Percentiles rank a stretch among this genome's conserved stretches.
phyloP scores from a whole-genome alignment of 2,797 vertebrate genomes.

The Botia almorhae region DNA sequence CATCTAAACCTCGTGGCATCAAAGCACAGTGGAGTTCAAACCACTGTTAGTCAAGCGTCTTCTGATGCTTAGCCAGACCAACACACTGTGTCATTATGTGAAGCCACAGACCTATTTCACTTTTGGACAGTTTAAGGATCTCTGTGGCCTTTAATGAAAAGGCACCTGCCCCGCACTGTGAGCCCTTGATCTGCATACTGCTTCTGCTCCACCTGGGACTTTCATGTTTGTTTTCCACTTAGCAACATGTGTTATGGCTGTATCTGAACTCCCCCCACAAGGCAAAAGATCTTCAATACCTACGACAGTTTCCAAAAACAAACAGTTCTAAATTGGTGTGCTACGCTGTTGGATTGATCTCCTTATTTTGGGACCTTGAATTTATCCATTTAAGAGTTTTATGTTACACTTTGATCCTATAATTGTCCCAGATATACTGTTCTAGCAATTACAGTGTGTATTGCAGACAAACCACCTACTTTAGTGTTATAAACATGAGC shows the following conservation, averaged over 20 bases:
- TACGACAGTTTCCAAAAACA: conserved; percentile 54
- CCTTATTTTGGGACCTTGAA: conserved; percentile 6
- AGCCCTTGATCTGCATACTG: conserved; percentile 70
- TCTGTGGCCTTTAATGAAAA: conserved; percentile 73
- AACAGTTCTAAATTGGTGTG: conserved; percentile 34
- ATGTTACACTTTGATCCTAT: conserved; percentile 22
- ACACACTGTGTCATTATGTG: conserved; percentile 78
- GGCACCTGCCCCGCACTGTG: conserved; percentile 76
- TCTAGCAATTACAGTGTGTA: not conserved
- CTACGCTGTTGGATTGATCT: conserved; percentile 20
- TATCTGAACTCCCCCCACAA: conserved; percentile 75
- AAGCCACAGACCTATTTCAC: conserved; percentile 77
- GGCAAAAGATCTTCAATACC: conserved; percentile 27
- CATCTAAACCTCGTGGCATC: conserved; percentile 73
- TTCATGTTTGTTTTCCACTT: conserved; percentile 74
- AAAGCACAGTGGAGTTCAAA: conserved; percentile 68
- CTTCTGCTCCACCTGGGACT: conserved; percentile 71
- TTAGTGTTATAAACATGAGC: not conserved
- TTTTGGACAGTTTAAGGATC: conserved; percentile 66
- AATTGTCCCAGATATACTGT: conserved; percentile 25
- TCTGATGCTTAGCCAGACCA: conserved; percentile 75
- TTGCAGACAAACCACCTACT: not conserved
- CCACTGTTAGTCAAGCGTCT: conserved; percentile 72
- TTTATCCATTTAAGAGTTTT: conserved; percentile 5
- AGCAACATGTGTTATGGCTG: conserved; percentile 65